Evolutionary conservation across 1,140 invertebrate genomes (phyloP).

Genomic region (Zaprionus ghesquierei): DNA sequence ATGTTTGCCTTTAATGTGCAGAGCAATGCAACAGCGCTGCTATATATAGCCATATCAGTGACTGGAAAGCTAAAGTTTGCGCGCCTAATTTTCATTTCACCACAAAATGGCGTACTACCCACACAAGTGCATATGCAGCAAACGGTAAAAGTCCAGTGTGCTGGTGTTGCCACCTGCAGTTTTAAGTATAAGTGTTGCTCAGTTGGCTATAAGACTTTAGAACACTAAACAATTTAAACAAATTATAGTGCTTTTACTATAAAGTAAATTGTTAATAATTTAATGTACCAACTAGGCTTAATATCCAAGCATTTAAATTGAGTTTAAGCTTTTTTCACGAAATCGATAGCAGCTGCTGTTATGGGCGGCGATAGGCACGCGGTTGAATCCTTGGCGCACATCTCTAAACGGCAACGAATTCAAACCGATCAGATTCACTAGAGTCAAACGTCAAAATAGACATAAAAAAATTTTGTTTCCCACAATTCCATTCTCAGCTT

Average conservation of each 20-base stretch:
- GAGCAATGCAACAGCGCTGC: background rate
- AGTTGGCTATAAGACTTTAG: background rate
- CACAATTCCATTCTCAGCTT: background rate
- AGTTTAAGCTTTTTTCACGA: background rate
- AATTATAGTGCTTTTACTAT: too few relatives aligned
- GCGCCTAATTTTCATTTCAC: background rate
- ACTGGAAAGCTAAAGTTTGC: background rate
- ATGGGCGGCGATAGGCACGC: background rate
- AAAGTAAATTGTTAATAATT: too few relatives aligned
- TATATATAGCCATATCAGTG: background rate
- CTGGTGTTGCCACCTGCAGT: background rate
- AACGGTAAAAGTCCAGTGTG: background rate
- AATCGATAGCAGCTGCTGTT: background rate
- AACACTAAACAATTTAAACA: too few relatives aligned
- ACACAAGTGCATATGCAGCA: background rate
- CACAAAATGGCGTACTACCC: background rate
- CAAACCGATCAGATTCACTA: background rate
- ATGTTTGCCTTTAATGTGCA: background rate
- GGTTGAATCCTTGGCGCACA: background rate
- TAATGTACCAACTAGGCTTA: too few relatives aligned
- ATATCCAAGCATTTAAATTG: background rate
- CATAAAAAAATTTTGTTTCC: background rate
- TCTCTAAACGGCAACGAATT: background rate
- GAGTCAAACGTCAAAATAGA: background rate
- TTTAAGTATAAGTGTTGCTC: background rate